Evolutionary conservation across 2,888 invertebrate genomes (phyloP), one percentile per base, ranked within the genome.

Genomic region (Oligia latruncula): DNA sequence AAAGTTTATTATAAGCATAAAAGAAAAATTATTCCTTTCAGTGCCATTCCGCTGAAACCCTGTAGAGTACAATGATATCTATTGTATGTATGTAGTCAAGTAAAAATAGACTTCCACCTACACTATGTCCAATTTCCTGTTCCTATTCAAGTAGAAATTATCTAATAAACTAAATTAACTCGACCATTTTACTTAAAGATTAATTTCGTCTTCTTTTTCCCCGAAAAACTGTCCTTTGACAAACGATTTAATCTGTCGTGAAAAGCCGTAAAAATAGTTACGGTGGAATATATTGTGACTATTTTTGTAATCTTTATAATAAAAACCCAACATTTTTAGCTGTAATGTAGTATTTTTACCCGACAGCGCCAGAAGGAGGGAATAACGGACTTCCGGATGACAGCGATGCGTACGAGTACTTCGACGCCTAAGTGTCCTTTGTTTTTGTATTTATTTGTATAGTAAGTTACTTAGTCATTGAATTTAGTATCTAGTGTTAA

Each of bases 61-160:
- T 35, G 0, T 43, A 20, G 2, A 8, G 40, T 1, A 65, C 74
- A 73, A 58, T 29, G 46, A 29, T 8, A 11, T 17, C 35, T 40
- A 55, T 80, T 58, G 65, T 67, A n/a, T 20, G 17, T 52, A 52
- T 65, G 2, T 9, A 40, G 6, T n/a, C 40, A 52, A 68, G 35
- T 71, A 46, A 60, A 83, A 77, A 81, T 65, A 65, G 81, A 79
- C 55, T 65, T 66, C 58, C 62, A 72, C 74, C 80, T 70, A 81
- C 65, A 78, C 87, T 78, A 79, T 71, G 35, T 74, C 82, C 83
- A 90, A 92, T 92, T 91, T 92, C 92, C 92, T 87, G 91, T 81
- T 52, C 74, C 84, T 85, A 85, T 86, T 87, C 74, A 80, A 83
- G 1, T 6, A 55, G 15, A 76, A 80, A 60, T 78, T 78, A 86